A percentile compares a stretch with the other conserved stretches of the same genome.
These are phyloP conservation scores for Oophaga pumilio DNA, from an alignment of 2,113 vertebrate species.

Conservation along the genomic window DNA sequence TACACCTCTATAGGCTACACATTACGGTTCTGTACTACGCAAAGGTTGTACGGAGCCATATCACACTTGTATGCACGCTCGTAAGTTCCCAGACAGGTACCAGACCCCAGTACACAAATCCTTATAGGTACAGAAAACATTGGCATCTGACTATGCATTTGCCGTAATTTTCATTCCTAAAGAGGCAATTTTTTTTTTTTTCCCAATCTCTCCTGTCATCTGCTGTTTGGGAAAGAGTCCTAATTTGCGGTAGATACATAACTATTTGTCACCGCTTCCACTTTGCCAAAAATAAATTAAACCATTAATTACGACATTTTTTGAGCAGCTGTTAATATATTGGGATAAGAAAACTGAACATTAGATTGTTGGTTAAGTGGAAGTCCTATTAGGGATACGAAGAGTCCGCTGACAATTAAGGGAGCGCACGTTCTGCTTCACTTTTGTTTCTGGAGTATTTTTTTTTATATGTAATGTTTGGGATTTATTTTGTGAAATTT, in stretches of 20 bases:
- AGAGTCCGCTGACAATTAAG: constrained; percentile 1
- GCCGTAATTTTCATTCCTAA: not conserved
- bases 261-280: constrained; percentile 73
- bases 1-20: too few species aligned
- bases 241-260: constrained; percentile 76
- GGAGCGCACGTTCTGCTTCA: not conserved
- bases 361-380: constrained; percentile 68
- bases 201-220: constrained; percentile 66
- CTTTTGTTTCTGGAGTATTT: not conserved
- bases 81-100: too few species aligned
- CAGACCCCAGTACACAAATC: too few species aligned
- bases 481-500: constrained; percentile 34
- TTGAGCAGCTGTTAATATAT: constrained; percentile 80
- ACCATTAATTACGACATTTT: constrained; percentile 80
- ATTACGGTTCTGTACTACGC: too few species aligned
- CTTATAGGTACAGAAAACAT: not conserved
- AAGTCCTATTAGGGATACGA: constrained; percentile 40
- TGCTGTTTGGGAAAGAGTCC: constrained; percentile 72
- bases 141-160: not conserved
- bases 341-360: constrained; percentile 70
- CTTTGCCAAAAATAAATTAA: constrained; percentile 83
- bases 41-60: too few species aligned
- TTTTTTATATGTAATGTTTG: not conserved
- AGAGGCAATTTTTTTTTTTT: constrained; percentile 47
- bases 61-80: too few species aligned